Conservation (phyloP, 2,113 vertebrate species). For the Cyphomyrus plagiostoma region DNA sequence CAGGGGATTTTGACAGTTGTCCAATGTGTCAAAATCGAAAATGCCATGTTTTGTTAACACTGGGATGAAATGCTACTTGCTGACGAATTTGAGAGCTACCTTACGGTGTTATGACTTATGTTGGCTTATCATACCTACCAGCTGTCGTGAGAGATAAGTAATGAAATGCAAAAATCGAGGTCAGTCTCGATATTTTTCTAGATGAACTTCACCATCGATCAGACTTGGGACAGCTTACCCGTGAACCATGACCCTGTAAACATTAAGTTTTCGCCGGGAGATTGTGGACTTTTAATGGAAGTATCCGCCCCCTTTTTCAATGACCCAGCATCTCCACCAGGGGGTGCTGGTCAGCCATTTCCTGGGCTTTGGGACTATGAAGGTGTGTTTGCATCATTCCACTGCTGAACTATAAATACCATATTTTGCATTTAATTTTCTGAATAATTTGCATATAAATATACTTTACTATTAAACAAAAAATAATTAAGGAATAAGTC, state of each 20-base stretch:
- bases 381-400: slow-evolving; percentile 51
- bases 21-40: not conserved
- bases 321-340: slow-evolving; percentile 69
- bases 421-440: not conserved
- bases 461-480: not conserved
- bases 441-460: not conserved
- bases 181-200: slow-evolving; percentile 21
- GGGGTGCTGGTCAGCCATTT: slow-evolving; percentile 67
- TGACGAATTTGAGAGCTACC: not conserved
- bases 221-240: slow-evolving; percentile 73
- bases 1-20: not conserved
- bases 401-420: not conserved
- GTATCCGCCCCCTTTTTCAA: slow-evolving; percentile 77
- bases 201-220: slow-evolving; percentile 73
- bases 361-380: slow-evolving; percentile 82
- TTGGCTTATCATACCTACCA: not conserved
- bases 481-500: not conserved
- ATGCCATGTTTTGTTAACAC: not conserved
- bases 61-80: not conserved
- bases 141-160: not conserved
- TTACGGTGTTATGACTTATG: not conserved
- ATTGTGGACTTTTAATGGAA: slow-evolving; percentile 66
- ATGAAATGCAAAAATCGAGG: not conserved
- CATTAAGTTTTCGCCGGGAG: slow-evolving; percentile 58
- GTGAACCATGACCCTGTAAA: slow-evolving; percentile 66